A percentile compares a stretch with the other conserved stretches of the same genome.
These are phyloP conservation scores for Actenoides lindsayi DNA, from an alignment of 2,113 vertebrate genomes.

Conservation along the genomic window DNA sequence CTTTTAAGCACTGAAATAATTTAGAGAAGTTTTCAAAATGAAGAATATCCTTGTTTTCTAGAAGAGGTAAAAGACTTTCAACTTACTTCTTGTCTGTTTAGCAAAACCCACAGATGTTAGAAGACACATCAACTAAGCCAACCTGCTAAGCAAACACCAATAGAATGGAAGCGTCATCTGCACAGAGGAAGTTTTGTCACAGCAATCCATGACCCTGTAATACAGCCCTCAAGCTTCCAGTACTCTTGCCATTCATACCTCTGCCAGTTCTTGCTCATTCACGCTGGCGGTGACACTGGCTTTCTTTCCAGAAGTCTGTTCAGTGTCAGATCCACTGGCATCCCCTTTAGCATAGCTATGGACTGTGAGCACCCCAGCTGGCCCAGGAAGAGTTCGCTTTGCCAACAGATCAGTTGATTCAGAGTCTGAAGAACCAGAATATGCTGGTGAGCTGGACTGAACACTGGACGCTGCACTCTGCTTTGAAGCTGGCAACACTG, in stretches of 20 bases:
- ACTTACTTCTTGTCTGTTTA: neutral
- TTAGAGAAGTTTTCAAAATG: neutral
- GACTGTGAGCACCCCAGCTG: constrained; percentile 83
- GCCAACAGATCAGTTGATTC: constrained; percentile 83
- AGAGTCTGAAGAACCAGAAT: constrained; percentile 78
- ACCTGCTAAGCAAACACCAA: neutral
- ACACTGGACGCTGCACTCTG: constrained; percentile 40
- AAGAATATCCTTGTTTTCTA: neutral
- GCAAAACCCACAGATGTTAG: neutral
- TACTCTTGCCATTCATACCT: constrained; percentile 64
- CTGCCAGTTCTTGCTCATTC: constrained; percentile 73
- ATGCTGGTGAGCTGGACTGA: constrained; percentile 54
- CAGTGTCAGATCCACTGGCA: constrained; percentile 56
- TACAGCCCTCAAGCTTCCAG: neutral
- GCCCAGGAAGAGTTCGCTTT: constrained; percentile 78
- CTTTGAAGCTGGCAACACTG: constrained; percentile 45
- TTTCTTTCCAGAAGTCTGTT: constrained; percentile 70
- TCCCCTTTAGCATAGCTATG: constrained; percentile 84
- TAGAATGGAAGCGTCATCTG: accelerated
- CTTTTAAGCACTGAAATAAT: neutral
- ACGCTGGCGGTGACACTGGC: constrained; percentile 46
- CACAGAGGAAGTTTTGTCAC: neutral
- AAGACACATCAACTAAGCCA: neutral
- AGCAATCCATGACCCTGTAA: neutral
- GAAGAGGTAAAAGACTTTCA: neutral